These are phyloP conservation scores for Gobiocypris rarus DNA, from an alignment of 2,113 vertebrate genomes.

Conservation along the genomic window DNA sequence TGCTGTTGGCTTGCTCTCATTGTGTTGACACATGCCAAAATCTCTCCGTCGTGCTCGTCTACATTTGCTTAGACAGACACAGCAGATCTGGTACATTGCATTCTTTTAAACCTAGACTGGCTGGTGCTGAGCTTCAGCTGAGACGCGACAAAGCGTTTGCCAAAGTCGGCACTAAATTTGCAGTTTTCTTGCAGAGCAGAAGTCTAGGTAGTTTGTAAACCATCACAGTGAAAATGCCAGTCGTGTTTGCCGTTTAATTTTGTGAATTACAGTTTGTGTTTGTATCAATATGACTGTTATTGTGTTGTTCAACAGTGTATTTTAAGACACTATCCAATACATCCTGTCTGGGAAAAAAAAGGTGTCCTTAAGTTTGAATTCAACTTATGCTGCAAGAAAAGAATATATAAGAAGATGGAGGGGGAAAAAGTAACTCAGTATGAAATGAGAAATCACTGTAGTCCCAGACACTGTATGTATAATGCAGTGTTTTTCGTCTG, in stretches of 20 bases:
- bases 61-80: conserved; percentile 42
- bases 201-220: not conserved
- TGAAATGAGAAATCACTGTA: conserved; percentile 2
- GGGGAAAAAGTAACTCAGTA: not conserved
- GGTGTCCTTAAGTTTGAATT: not conserved
- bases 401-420: not conserved
- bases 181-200: conserved; percentile 11
- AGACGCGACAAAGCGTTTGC: not conserved
- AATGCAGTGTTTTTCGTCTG: conserved; percentile 20
- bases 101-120: conserved; percentile 32
- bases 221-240: not conserved
- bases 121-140: conserved; percentile 25
- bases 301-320: not conserved
- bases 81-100: conserved; percentile 28
- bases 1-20: conserved; percentile 43
- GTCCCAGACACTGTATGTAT: conserved; percentile 29
- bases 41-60: conserved; percentile 36
- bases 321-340: not conserved
- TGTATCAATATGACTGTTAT: not conserved
- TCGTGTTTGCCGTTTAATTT: not conserved
- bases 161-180: conserved; percentile 9
- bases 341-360: too few relatives aligned
- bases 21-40: conserved; percentile 57
- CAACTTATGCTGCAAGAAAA: not conserved
- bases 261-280: not conserved